Evolutionary conservation across 2,113 vertebrate genomes (phyloP).

Genomic region (Bos javanicus): DNA sequence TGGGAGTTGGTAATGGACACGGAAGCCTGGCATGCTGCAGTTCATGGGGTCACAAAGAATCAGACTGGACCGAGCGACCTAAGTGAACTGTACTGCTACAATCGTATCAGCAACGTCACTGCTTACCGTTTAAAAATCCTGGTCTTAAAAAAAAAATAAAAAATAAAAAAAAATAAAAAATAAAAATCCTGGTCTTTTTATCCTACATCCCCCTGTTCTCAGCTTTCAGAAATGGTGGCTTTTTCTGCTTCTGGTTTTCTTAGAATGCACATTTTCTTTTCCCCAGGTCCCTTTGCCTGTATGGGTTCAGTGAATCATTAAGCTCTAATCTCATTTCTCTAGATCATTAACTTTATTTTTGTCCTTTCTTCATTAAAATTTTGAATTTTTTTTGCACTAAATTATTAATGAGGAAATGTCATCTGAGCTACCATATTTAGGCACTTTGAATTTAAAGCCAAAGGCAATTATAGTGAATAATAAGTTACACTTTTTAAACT

Average conservation of each 20-base stretch:
- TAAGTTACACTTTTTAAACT: background rate
- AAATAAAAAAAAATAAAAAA: too few relatives aligned
- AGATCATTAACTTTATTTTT: constrained; percentile 11
- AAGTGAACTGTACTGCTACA: too few relatives aligned
- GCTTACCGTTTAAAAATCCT: background rate
- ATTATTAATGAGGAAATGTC: constrained; percentile 24
- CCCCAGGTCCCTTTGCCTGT: background rate
- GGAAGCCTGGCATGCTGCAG: too few relatives aligned
- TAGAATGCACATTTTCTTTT: background rate
- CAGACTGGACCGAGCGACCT: too few relatives aligned
- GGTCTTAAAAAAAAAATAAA: background rate
- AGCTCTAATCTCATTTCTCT: background rate
- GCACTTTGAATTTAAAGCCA: constrained; percentile 31
- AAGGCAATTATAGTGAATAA: background rate
- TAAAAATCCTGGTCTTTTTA: background rate
- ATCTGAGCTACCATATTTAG: background rate
- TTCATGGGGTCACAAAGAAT: too few relatives aligned
- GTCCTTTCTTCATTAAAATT: constrained; percentile 22
- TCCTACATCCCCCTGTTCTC: background rate
- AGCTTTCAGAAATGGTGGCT: background rate
- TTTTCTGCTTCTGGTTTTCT: background rate
- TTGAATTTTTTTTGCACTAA: background rate
- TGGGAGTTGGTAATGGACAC: too few relatives aligned
- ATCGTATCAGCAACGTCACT: background rate
- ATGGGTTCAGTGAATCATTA: background rate